phyloP scores from a whole-genome alignment of 2,888 invertebrate species.

The Dolichopus griseipennis region DNA sequence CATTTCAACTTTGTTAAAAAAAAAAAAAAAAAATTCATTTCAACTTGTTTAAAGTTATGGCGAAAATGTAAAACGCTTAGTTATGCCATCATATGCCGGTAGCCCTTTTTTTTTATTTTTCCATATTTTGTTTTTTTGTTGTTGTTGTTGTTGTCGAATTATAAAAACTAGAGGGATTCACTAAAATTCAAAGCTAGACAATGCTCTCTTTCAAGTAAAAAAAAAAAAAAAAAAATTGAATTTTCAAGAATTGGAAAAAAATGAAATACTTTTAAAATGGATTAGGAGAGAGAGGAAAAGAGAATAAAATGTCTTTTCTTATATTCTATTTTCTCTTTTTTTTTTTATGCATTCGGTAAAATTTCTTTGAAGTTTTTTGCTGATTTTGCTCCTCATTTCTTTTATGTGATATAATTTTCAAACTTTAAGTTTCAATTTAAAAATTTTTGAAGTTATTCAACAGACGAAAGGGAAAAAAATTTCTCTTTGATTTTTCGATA shows the following conservation, averaged over 20 bases:
- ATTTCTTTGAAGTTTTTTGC: neutral
- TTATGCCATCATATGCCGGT: slow-evolving; percentile 6
- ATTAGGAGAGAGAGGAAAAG: neutral
- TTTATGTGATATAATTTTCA: neutral
- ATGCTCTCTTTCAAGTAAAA: neutral
- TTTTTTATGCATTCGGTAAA: neutral
- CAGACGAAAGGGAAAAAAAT: too few species aligned
- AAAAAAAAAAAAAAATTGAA: neutral
- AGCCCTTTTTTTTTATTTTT: neutral
- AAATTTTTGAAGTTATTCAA: too few species aligned
- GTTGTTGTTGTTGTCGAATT: too few species aligned
- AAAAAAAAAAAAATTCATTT: too few species aligned
- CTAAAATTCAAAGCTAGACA: neutral
- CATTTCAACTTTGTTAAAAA: neutral
- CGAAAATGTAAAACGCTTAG: slow-evolving; percentile 1
- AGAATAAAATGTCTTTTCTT: neutral
- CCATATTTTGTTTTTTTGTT: too few species aligned
- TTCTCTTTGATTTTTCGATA: too few species aligned
- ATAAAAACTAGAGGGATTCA: too few species aligned
- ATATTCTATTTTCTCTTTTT: neutral
- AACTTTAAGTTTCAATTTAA: neutral
- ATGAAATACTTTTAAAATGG: neutral
- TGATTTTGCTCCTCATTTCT: neutral
- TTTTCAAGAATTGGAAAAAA: neutral
- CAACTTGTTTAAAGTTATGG: neutral